These are phyloP conservation scores for Monochamus saltuarius DNA, from an alignment of 1,140 invertebrate genomes.

Conservation along the genomic window DNA sequence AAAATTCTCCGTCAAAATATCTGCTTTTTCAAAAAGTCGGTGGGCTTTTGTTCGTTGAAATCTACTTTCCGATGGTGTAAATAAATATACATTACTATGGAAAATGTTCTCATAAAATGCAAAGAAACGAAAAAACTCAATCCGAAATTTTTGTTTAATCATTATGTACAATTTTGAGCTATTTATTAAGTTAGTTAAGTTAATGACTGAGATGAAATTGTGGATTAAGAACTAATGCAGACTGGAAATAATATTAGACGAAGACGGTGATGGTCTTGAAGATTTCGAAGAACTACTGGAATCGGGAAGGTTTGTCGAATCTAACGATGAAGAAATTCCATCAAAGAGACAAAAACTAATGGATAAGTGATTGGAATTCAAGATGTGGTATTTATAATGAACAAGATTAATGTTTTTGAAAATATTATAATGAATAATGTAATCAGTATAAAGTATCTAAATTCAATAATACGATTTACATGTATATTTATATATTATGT, in stretches of 20 bases:
- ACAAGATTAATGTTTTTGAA: constrained; percentile 12
- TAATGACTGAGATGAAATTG: constrained; percentile 25
- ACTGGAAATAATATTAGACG: constrained; percentile 23
- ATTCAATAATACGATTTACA: constrained; percentile 23
- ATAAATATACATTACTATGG: no score
- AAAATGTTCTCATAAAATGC: no score
- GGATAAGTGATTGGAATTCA: constrained; percentile 20
- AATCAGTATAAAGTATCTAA: constrained; percentile 18
- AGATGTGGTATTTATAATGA: constrained; percentile 15
- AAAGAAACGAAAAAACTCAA: no score
- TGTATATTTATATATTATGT: constrained; percentile 21
- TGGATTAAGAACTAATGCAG: constrained; percentile 25
- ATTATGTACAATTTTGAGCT: no score
- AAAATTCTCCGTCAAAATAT: no score
- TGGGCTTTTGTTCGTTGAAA: no score
- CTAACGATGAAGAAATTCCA: constrained; percentile 20
- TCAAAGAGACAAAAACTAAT: constrained; percentile 20
- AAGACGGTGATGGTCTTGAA: constrained; percentile 24
- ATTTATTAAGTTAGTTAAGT: no score
- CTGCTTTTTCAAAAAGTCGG: no score
- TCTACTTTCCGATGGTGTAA: no score
- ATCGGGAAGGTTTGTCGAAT: constrained; percentile 23
- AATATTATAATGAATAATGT: constrained; percentile 23
- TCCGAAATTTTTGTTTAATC: no score
- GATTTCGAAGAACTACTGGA: constrained; percentile 24